Conservation (phyloP, 1,140 invertebrate genomes). For the Rhyacophila brunnea region DNA sequence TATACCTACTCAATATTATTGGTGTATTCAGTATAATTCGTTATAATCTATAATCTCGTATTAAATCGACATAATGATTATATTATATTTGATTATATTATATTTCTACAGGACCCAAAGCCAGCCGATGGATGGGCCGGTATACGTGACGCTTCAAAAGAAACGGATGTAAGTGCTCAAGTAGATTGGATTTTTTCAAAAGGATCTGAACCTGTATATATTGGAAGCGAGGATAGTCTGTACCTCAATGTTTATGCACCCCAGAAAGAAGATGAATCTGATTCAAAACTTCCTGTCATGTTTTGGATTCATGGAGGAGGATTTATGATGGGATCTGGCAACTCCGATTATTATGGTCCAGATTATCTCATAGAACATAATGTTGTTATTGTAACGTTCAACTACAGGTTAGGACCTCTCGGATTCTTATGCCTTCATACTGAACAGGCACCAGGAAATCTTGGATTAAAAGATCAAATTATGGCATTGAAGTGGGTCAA, state of each 20-base stretch:
- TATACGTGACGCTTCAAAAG: conserved; percentile 51
- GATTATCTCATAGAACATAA: conserved; percentile 55
- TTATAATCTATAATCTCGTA: too few species aligned
- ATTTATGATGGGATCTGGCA: conserved; percentile 55
- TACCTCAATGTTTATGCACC: conserved; percentile 56
- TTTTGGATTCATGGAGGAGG: conserved; percentile 71
- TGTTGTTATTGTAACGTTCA: too few species aligned
- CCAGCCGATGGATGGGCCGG: conserved; percentile 56
- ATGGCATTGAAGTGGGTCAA: conserved; percentile 65
- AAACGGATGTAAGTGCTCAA: conserved; percentile 49
- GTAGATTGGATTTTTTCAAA: conserved; percentile 34
- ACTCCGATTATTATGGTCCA: conserved; percentile 45
- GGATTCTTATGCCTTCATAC: conserved; percentile 68
- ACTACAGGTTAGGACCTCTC: conserved; percentile 59
- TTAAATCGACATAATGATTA: too few species aligned
- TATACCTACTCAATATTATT: too few species aligned
- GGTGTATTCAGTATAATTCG: too few species aligned
- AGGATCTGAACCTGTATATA: conserved; percentile 30
- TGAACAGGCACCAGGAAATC: conserved; percentile 66
- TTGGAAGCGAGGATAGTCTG: conserved; percentile 57
- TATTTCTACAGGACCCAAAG: conserved; percentile 51
- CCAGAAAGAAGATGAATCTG: background rate
- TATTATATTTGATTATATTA: too few species aligned
- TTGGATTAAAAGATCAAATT: conserved; percentile 68
- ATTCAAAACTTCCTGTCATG: too few species aligned